Base-by-base conservation (phyloP, 2,797 vertebrate genomes). In the Sebastes minor region DNA sequence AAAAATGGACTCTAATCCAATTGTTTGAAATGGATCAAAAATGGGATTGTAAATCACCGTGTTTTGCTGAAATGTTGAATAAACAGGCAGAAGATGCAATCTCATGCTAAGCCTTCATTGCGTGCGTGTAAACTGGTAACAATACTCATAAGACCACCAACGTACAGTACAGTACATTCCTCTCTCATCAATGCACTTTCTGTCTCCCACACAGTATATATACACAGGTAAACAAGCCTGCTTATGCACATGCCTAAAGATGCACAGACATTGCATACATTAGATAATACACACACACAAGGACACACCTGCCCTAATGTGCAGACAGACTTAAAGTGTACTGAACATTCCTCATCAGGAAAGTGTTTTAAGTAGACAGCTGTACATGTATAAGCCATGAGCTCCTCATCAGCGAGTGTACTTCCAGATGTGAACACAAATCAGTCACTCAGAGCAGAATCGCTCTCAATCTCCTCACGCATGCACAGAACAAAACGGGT, bases 341-440 rank as follows among this genome's bases (percentile, higher is more conserved):
- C 62, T 23, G 25, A 70, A 9, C 38, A 65, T 84, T 84, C 81
- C 71, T 68, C 28, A 20, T 22, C 56, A 66, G 27, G 68, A 38
- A 63, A 63, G 77, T 85, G 84, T 80, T 90, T 89, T 65, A 62
- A 69, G 74, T 30, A 81, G 81, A 87, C 86, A 90, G 87, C 83
- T 86, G 87, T 78, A 80, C 84, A 78, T 63, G 72, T 76, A 79
- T 68, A 79, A 71, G 72, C 86, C 59, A 70, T 55, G 46, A 80
- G 73, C 80, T 81, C 80, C 70, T 80, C 82, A 73, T 82, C 88
- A 85, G 71, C 32, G n/a, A 79, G 70, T 61, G 49, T 22, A 38
- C 74, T 80, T 92, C 92, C 94, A 95, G 91, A 94, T 94, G 94
- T 93, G 91, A 84, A 68, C 71, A 64, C 83, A 81, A 56, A 83